Conservation (phyloP, 1,140 invertebrate species). For the Battus philenor region DNA sequence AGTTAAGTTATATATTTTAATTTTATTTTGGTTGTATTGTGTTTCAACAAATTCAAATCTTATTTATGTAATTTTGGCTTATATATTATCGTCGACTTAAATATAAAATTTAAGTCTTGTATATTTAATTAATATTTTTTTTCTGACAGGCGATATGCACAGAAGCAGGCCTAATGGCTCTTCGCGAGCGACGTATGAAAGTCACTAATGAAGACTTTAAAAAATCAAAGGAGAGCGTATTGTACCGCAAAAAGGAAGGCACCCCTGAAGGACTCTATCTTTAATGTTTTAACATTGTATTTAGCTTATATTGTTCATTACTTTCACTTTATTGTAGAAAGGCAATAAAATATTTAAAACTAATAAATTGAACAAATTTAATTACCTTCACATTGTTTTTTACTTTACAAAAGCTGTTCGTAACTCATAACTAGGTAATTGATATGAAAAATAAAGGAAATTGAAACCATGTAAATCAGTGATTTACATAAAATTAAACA, state of each 20-base stretch:
- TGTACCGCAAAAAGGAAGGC: conserved; percentile 99
- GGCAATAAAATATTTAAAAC: conserved; percentile 1
- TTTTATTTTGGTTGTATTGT: too few relatives aligned
- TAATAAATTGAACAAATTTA: conserved; percentile 1
- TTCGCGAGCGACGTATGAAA: conserved; percentile 98
- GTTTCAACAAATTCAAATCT: too few relatives aligned
- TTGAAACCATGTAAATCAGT: too few relatives aligned
- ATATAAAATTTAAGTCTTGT: too few relatives aligned
- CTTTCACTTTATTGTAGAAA: conserved; percentile 1
- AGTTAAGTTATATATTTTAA: too few relatives aligned
- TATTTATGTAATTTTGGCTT: too few relatives aligned
- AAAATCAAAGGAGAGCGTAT: conserved; percentile 99
- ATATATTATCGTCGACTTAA: too few relatives aligned
- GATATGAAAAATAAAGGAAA: too few relatives aligned
- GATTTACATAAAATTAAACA: too few relatives aligned
- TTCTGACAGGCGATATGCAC: conserved; percentile 96
- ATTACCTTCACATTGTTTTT: too few relatives aligned
- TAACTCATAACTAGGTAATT: too few relatives aligned
- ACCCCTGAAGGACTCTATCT: conserved; percentile 99
- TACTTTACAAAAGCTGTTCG: too few relatives aligned
- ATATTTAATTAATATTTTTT: conserved; percentile 26
- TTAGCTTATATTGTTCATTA: not conserved
- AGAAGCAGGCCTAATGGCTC: conserved; percentile 98
- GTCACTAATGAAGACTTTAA: conserved; percentile 99
- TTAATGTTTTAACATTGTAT: conserved; percentile 75